These are phyloP conservation scores for Chalcis sispes DNA, from an alignment of 2,888 invertebrate species.

Conservation along the genomic window DNA sequence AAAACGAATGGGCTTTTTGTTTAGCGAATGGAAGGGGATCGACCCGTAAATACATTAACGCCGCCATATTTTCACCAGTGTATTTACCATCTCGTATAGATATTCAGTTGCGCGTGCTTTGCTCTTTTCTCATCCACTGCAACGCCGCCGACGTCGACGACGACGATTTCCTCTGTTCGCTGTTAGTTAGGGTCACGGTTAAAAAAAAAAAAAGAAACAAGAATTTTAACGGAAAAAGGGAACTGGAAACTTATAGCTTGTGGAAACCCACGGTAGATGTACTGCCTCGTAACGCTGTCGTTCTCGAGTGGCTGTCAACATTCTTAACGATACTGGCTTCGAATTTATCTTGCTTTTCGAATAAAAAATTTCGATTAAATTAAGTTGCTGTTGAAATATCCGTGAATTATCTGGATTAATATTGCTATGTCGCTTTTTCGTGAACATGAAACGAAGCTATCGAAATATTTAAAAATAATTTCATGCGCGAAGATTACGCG, in stretches of 20 bases:
- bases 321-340: background rate
- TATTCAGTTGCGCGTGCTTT: too few relatives aligned
- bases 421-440: too few relatives aligned
- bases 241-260: too few relatives aligned
- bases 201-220: background rate
- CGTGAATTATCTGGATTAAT: too few relatives aligned
- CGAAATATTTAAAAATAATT: too few relatives aligned
- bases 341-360: background rate
- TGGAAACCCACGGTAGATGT: background rate
- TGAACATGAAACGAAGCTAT: too few relatives aligned
- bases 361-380: background rate
- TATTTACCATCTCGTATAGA: too few relatives aligned
- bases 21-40: slow-evolving; percentile 16
- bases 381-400: too few relatives aligned
- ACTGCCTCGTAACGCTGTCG: slow-evolving; percentile 20
- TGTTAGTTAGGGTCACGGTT: background rate
- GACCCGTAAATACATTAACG: slow-evolving; percentile 45
- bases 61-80: slow-evolving; percentile 40
- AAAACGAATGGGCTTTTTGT: slow-evolving; percentile 44
- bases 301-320: background rate
- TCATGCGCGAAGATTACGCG: too few relatives aligned
- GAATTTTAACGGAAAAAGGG: background rate
- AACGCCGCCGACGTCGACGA: slow-evolving; percentile 20
- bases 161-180: slow-evolving; percentile 24
- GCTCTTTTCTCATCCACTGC: slow-evolving; percentile 15